These are phyloP conservation scores for Eupithecia centaureata DNA, from an alignment of 2,888 invertebrate genomes.

Conservation along the genomic window DNA sequence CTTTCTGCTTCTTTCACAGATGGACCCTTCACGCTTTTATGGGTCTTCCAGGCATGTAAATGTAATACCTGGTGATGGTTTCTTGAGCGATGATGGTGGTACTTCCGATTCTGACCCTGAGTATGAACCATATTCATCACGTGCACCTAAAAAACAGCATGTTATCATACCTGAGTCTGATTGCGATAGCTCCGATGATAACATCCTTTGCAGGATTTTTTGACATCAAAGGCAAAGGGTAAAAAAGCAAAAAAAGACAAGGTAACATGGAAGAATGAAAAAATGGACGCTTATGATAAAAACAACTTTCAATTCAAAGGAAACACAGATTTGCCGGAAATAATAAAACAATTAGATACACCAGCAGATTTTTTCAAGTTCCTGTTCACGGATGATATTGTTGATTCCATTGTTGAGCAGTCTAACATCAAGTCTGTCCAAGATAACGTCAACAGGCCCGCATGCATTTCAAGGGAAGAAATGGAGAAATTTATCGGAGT, in stretches of 20 bases:
- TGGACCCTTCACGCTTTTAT: conserved; percentile 2
- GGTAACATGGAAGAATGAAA: too few relatives aligned
- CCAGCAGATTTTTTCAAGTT: too few relatives aligned
- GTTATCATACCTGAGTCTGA: not conserved
- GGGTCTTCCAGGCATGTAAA: not conserved
- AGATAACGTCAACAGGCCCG: conserved; percentile 1
- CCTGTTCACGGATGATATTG: too few relatives aligned
- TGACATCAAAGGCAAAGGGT: not conserved
- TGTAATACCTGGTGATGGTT: conserved; percentile 7
- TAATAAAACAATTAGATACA: too few relatives aligned
- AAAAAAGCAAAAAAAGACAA: not conserved
- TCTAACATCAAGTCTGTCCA: not conserved
- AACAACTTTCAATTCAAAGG: too few relatives aligned
- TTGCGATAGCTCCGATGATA: not conserved
- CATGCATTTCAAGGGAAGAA: too few relatives aligned
- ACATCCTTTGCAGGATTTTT: not conserved
- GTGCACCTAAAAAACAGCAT: not conserved
- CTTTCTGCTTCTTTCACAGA: not conserved
- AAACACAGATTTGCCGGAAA: too few relatives aligned
- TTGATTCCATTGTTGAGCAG: too few relatives aligned
- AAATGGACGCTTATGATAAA: too few relatives aligned
- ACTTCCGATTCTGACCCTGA: not conserved
- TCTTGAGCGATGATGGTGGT: not conserved
- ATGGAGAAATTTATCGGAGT: too few relatives aligned
- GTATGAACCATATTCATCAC: not conserved